Evolutionary conservation across 2,888 invertebrate genomes (phyloP).

Genomic region (Calameuta idolon): DNA sequence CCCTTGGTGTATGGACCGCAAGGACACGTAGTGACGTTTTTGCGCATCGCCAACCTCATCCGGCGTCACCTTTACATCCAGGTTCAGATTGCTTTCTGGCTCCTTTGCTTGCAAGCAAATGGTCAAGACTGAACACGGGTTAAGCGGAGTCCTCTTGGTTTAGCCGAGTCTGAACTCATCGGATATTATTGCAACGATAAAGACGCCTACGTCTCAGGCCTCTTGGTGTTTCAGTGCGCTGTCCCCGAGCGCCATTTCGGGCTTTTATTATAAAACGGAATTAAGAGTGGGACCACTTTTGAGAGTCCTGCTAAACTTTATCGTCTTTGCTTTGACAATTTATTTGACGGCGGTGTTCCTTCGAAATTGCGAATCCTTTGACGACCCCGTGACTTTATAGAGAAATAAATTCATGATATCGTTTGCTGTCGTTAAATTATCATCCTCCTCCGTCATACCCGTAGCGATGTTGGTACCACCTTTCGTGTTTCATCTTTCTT

Average conservation of each 20-base stretch:
- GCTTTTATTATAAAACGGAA: conserved; percentile 7
- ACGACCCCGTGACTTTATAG: conserved; percentile 30
- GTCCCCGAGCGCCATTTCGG: conserved; percentile 1
- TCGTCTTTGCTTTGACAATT: neutral
- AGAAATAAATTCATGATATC: conserved; percentile 27
- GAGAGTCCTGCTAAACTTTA: neutral
- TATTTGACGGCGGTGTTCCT: neutral
- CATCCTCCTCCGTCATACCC: neutral
- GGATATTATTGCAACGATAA: conserved; percentile 28
- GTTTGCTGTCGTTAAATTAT: neutral
- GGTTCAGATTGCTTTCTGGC: too few relatives aligned
- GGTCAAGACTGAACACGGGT: too few relatives aligned
- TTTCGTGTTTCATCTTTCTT: too few relatives aligned
- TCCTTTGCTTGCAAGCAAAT: too few relatives aligned
- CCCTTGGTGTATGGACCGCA: conserved; percentile 39
- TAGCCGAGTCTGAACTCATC: conserved; percentile 1
- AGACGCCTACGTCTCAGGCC: conserved; percentile 31
- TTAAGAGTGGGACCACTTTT: neutral
- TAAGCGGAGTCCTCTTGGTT: conserved; percentile 20
- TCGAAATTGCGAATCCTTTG: conserved; percentile 18
- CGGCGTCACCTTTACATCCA: too few relatives aligned
- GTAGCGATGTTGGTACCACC: too few relatives aligned
- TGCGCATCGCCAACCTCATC: too few relatives aligned
- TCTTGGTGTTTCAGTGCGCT: neutral
- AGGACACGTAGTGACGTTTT: conserved; percentile 16